phyloP scores from a whole-genome alignment of 2,113 vertebrate genomes.

The Stercorarius parasiticus region DNA sequence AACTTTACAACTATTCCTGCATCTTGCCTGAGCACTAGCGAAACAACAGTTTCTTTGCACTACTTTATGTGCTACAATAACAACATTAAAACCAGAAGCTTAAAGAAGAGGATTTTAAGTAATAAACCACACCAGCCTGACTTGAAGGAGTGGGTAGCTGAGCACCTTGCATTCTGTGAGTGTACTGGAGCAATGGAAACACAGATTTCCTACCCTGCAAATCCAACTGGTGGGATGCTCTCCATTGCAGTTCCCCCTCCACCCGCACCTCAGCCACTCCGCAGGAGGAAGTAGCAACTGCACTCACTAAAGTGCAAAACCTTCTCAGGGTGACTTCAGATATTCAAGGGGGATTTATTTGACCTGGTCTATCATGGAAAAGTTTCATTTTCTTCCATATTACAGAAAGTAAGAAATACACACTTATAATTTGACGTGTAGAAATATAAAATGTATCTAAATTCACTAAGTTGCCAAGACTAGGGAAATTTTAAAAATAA shows the following conservation, averaged over 20 bases:
- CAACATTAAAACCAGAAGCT: background rate
- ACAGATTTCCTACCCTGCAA: background rate
- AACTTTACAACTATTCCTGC: background rate
- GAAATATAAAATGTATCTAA: background rate
- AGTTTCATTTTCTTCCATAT: background rate
- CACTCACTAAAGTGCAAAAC: background rate
- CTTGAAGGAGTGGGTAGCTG: background rate
- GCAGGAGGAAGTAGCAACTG: background rate
- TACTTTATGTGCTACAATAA: background rate
- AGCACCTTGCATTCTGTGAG: background rate
- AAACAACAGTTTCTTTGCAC: background rate
- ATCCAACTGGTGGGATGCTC: background rate
- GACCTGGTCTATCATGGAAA: background rate
- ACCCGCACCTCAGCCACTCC: background rate
- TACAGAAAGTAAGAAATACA: background rate
- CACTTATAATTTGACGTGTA: background rate
- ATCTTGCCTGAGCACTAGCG: background rate
- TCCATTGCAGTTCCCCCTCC: background rate
- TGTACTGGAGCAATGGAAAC: background rate
- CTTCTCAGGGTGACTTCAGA: background rate
- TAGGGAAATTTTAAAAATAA: background rate
- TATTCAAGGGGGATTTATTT: background rate
- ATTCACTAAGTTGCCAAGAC: background rate
- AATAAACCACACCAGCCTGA: background rate
- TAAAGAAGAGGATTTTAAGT: background rate